phyloP scores from a whole-genome alignment of 2,113 vertebrate genomes.

The Macquaria ambigua region DNA sequence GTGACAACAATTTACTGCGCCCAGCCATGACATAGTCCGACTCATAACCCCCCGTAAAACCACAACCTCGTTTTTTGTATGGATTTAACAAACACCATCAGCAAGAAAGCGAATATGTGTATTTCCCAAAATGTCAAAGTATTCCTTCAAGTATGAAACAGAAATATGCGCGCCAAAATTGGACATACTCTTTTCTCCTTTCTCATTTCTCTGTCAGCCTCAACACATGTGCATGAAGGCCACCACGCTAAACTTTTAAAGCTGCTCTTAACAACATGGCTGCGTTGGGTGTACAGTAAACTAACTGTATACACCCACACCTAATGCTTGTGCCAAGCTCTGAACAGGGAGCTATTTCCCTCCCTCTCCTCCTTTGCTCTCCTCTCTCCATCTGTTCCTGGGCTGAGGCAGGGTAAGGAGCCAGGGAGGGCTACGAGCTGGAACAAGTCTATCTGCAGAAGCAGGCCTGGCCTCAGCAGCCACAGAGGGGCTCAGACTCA shows the following conservation, averaged over 20 bases:
- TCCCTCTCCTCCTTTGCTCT: conserved; percentile 72
- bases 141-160: conserved; percentile 4
- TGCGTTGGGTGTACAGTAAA: conserved; percentile 71
- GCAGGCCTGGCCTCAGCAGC: conserved; percentile 81
- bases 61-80: background rate
- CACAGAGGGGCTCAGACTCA: conserved; percentile 78
- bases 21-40: too few relatives aligned
- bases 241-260: conserved; percentile 56
- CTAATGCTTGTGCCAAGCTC: conserved; percentile 66
- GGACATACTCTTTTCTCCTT: background rate
- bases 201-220: conserved; percentile 13
- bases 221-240: conserved; percentile 28
- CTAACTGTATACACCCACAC: conserved; percentile 70
- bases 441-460: conserved; percentile 86
- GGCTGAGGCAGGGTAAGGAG: conserved; percentile 78
- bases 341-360: conserved; percentile 74
- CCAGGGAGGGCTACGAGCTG: conserved; percentile 81
- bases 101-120: background rate
- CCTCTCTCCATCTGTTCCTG: conserved; percentile 81
- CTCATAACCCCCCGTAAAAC: too few relatives aligned
- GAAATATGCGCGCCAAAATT: conserved; percentile 13
- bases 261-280: conserved; percentile 43
- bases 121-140: background rate
- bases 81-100: background rate
- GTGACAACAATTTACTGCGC: too few relatives aligned